A percentile compares a stretch with the other conserved stretches of the same genome.
These are phyloP conservation scores for Tokudaia tokunoshimensis DNA, from an alignment of 2,797 vertebrate species.

Conservation along the genomic window DNA sequence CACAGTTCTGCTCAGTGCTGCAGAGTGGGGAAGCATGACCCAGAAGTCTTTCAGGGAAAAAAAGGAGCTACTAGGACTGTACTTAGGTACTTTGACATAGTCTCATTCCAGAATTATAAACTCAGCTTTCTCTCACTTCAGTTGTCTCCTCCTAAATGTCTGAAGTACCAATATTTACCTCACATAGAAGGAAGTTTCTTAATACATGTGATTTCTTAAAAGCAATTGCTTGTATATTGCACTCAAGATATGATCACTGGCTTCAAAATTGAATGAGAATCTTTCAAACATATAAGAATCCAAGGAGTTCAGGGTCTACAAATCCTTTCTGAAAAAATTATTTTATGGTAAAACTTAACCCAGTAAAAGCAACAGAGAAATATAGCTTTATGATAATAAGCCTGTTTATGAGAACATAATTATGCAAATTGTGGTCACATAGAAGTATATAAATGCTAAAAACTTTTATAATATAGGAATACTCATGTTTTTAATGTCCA, in stretches of 20 bases:
- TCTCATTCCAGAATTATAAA: neutral
- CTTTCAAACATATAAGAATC: neutral
- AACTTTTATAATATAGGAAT: neutral
- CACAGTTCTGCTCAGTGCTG: neutral
- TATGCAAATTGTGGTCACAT: neutral
- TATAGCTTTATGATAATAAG: neutral
- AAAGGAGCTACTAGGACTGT: no score
- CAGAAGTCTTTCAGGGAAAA: neutral
- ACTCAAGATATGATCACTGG: neutral
- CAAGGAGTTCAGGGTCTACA: neutral
- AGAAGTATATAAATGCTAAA: conserved; percentile 15
- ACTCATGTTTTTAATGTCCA: neutral
- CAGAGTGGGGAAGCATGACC: no score
- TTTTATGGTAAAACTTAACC: neutral
- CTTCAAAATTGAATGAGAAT: neutral
- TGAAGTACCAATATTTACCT: neutral
- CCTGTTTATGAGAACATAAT: neutral
- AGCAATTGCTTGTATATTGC: neutral
- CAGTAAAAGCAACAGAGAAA: neutral
- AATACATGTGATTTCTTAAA: neutral
- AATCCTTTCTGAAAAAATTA: neutral
- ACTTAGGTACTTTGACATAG: neutral
- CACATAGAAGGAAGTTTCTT: neutral
- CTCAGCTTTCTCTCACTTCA: neutral
- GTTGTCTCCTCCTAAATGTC: neutral